Base-by-base conservation (phyloP, 30 jellyfish, hydroid and myxozoan species). In the Pelagia noctiluca region DNA sequence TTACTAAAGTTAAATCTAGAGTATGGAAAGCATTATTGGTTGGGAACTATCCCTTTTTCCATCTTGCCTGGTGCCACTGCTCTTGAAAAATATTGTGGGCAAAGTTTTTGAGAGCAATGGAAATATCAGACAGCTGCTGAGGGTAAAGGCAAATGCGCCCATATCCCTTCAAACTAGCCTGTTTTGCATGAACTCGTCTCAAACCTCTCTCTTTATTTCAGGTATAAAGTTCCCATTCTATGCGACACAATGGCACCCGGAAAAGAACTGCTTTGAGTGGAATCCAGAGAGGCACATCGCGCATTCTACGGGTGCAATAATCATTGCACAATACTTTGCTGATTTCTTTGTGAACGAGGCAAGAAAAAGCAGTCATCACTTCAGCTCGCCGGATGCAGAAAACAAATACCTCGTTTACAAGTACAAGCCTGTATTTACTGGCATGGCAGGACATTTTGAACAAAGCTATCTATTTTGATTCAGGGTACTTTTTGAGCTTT, bases 191-290 rank as follows among this genome's bases (percentile, higher is more conserved):
- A 46, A 42, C 46, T 23, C 75, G 13, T n/a, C 63, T n/a, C 24
- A 11, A 37, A 38, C 36, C 26, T 37, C 3, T 12, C 42, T 46
- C 35, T 64, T 49, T 0, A 26, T 83, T 90, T n/a, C 63, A 93
- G 99, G 94, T 16, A 61, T 29, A 2, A 42, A 82, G 1, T 72
- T n/a, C 35, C 99, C 99, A n/a, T 81, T 93, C 57, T 93, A 87
- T 66, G 99, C 82, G 32, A 75, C 87, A 31, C 78, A 87, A 80
- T 87, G 96, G 96, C 96, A 87, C 70, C 96, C 96, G 28, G 96
- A 87, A 35, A 78, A 49, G 87, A 93, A 88, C 71, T 35, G 69
- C 16, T 93, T 74, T 46, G 99, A 87, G 66, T 87, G 92, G 87
- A 52, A 26, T 21, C 35, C 29, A 34, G 84, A 82, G 29, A 84